These are phyloP conservation scores for Lophius americanus DNA, from an alignment of 2,797 vertebrate species.

Conservation along the genomic window DNA sequence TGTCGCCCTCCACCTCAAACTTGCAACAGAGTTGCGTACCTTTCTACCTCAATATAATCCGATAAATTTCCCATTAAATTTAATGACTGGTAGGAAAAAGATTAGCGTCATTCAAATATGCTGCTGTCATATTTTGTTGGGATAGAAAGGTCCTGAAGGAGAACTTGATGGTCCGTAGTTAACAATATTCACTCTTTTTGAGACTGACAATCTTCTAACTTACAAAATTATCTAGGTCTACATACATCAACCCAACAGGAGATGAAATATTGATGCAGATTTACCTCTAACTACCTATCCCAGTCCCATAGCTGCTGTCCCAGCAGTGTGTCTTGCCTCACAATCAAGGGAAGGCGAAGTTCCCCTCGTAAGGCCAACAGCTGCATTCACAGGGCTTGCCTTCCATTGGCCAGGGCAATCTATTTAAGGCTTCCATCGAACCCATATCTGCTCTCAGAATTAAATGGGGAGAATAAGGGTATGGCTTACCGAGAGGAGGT, in stretches of 20 bases:
- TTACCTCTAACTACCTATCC: constrained; percentile 21
- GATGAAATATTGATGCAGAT: constrained; percentile 18
- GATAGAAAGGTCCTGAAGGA: constrained; percentile 37
- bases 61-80: constrained; percentile 32
- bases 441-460: constrained; percentile 61
- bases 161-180: constrained; percentile 11
- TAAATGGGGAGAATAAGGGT: constrained; percentile 55
- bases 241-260: constrained; percentile 14
- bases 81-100: constrained; percentile 44
- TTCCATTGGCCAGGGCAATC: constrained; percentile 48
- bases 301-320: constrained; percentile 25
- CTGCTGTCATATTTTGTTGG: constrained; percentile 38
- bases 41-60: constrained; percentile 12
- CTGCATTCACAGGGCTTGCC: constrained; percentile 61
- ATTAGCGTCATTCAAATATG: constrained; percentile 41
- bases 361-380: constrained; percentile 69
- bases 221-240: neutral
- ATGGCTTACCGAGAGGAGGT: constrained; percentile 48
- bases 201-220: constrained; percentile 8
- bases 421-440: constrained; percentile 65
- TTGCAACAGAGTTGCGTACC: constrained; percentile 5
- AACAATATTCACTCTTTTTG: constrained; percentile 9
- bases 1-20: constrained; percentile 1
- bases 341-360: constrained; percentile 21
- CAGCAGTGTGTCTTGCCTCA: constrained; percentile 30